Evolutionary conservation across 1,140 invertebrate species (phyloP), one percentile per base, ranked within the genome.

Genomic region (Aphelenchoides avenae): DNA sequence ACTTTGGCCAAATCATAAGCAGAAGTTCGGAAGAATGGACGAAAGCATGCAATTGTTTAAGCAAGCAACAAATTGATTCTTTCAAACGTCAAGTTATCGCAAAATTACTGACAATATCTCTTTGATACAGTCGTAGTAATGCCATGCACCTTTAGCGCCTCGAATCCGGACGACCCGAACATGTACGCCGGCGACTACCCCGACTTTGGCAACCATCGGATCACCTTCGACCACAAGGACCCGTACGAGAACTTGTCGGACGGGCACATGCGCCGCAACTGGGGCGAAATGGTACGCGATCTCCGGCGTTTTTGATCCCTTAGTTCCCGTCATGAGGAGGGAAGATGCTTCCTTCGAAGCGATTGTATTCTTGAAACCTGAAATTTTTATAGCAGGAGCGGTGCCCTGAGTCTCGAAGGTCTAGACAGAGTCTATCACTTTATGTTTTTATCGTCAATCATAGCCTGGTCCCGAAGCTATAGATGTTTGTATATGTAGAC

Each of bases 171-270:
- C 29, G 56, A 74, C 36, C 40, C 47, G 33, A 22, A 34, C 20
- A 39, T 46, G 13, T 55, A 64, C 33, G 57, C 53, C 15, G 73
- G 73, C 33, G 73, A 77, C 50, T 75, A 77, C 29, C 73, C 73
- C 6, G 75, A 75, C 22, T 43, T 76, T 9, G 73, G 72, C 7
- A 31, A 58, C 11, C n/a, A n/a, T n/a, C n/a, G n/a, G n/a, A 40
- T 75, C n/a, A 65, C 69, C 5, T 77, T 47, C 33, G 66, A 67
- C 37, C 62, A 75, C 44, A 62, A 64, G 26, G 73, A 75, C 68
- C 75, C 75, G 1, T 75, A 75, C 61, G 73, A 75, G 33, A 33
- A 42, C 26, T 77, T 53, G 31, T 64, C 66, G 4, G 60, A 75
- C 49, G 11, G 53, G 1, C 31, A 48, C 5, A 46, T 69, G 52